Base-by-base conservation (phyloP, 2,888 invertebrate species). In the Amphipoea oculea region DNA sequence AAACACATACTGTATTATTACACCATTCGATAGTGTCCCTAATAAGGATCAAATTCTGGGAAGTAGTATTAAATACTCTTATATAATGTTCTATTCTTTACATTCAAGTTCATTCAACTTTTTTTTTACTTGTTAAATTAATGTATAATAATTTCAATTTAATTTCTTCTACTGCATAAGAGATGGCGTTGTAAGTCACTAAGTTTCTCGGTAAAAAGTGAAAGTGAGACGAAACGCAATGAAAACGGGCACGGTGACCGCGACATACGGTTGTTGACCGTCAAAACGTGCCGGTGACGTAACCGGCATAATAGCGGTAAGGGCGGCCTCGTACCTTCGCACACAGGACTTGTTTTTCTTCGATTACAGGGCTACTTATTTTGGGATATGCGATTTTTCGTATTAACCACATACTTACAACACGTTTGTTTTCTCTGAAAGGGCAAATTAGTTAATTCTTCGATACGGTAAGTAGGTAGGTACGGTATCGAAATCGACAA, bases 241-340 rank as follows among this genome's bases (percentile, higher is more conserved):
- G 90, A 92, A 92, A 94, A 92, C 90, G 90, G 89, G 92, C 91
- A 92, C 93, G 91, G 90, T 93, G 94, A 94, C 95, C 95, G 93
- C 94, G 92, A 93, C 90, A 91, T 68, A 87, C 94, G 96, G 96
- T 95, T 96, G 95, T 96, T 96, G 96, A 96, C 96, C 96, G 95
- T 94, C 96, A 95, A 96, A 95, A 93, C 74, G 74, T 36, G 81
- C 82, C 79, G 85, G 84, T 94, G 92, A 95, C 90, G 95, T 96
- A 96, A 96, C 89, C 90, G 85, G 80, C 76, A 90, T 95, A 89
- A 90, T 81, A 84, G 77, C 71, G 12, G 68, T 81, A 86, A 87
- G 83, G 78, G 80, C 84, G 82, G 82, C 84, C 85, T 85, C 82
- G 85, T 67, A 40, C 83, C 83, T 82, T 76, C 73, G 51, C 76